A percentile compares a stretch with the other conserved stretches of the same genome.
These are phyloP conservation scores for Magallana angulata DNA, from an alignment of 1,140 invertebrate genomes.

Conservation along the genomic window DNA sequence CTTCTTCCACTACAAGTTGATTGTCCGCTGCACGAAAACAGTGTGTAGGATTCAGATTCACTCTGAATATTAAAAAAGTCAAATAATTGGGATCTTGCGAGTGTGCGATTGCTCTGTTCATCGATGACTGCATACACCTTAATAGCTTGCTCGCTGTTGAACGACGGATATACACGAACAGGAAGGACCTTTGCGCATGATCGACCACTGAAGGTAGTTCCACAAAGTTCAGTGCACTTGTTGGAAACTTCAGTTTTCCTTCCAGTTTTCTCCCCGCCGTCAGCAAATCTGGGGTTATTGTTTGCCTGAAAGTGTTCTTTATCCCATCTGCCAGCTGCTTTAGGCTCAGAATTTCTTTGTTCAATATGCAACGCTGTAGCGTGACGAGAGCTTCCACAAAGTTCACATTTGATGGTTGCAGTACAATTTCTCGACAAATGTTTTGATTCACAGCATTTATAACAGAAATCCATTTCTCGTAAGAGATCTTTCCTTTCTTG, in stretches of 20 bases:
- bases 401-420: background rate
- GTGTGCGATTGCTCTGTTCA: background rate
- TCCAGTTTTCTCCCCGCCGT: background rate
- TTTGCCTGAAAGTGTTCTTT: background rate
- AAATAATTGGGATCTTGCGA: background rate
- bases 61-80: constrained; percentile 39
- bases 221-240: background rate
- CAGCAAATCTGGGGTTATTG: background rate
- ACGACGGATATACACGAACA: background rate
- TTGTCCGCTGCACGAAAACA: background rate
- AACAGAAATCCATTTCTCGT: background rate
- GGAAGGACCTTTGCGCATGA: background rate
- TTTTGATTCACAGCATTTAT: background rate
- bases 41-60: background rate
- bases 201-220: background rate
- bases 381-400: background rate
- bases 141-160: background rate
- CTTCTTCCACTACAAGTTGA: background rate
- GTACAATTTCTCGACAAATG: background rate
- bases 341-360: background rate
- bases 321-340: background rate
- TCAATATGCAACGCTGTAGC: background rate
- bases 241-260: background rate
- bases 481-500: background rate
- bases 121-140: background rate